Evolutionary conservation across 2,797 vertebrate species (phyloP), one percentile per base, ranked within the genome.

Genomic region (Spea hammondii): DNA sequence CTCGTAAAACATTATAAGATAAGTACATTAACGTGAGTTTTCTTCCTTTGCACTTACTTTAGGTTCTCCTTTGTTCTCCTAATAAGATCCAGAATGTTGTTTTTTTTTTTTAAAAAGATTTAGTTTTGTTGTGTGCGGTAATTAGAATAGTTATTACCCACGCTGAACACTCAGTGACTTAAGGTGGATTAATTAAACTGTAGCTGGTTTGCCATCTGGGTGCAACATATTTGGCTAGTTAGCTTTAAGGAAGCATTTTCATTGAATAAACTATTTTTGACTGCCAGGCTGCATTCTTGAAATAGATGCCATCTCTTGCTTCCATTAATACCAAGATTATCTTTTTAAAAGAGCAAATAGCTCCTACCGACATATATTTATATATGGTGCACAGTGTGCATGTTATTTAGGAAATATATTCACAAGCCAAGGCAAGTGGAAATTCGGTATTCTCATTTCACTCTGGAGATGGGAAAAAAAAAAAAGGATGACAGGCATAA

Each of bases 141-240:
- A 92, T 91, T 93, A 91, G 92, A 91, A 93, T 91, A 93, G 92
- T 92, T 89, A 90, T 93, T 92, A 91, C 90, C 90, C 88, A 88
- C 91, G 90, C 88, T 91, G 91, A 92, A 93, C 90, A 91, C 86
- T 83, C 87, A 93, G 92, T 92, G 91, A 89, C 90, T 93, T 93
- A 92, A 92, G 91, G 91, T 91, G 91, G 92, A 93, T 92, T 93
- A 93, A 93, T 93, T 93, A 93, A 93, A 93, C 90, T 93, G 89
- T 91, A 93, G 90, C 92, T 92, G 89, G 83, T 89, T 93, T 91
- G 90, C 92, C 92, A 93, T 93, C 92, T 93, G 92, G 91, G 92
- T 92, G 83, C 89, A 60, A 84, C 89, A 89, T 91, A 84, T 91
- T 91, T 92, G 88, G 90, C 87, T 92, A 85, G 83, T 85, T 92